Base-by-base conservation (phyloP, 2,888 invertebrate genomes). In the Bimastos eiseni region DNA sequence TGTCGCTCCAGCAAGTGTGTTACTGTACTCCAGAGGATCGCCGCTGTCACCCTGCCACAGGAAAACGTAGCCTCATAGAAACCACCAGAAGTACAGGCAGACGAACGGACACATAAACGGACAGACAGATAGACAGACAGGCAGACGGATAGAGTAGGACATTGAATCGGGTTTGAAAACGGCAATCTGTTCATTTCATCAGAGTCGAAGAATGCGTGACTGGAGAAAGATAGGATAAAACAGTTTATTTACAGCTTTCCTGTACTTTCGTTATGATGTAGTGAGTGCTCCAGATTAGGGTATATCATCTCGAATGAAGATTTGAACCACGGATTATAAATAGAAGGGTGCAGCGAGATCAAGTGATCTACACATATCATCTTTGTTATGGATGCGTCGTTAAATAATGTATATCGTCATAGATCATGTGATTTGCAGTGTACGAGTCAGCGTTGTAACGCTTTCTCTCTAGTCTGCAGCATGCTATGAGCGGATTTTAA, bases 31-130 rank as follows among this genome's bases (percentile, higher is more conserved):
- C 21, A 91, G 55, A 17, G 91, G 91, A 33, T 91, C 91, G 55
- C 91, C 91, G 36, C 88, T 89, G 84, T 91, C 91, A 24, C 91
- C 91, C 91, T 91, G 38, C n/a, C 86, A n/a, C 1, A 0, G 24
- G 34, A 21, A 89, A 90, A 89, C 17, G 24, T 6, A 86, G 15
- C 34, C 0, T 17, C 36, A 86, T 5, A 84, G 84, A 15, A 36
- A n/a, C n/a, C 30, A 55, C 24, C 70, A 70, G 49, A n/a, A n/a
- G n/a, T n/a, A n/a, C 44, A 44, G 24, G 30, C 24, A 55, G 30
- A 44, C 44, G 15, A 3, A 24, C 8, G 24, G 24, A 55, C 30
- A 3, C 13, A 17, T 11, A 24, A 55, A 3, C 5, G 4, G 55
- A 55, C 55, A 30, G 21, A 13, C 24, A 55, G 3, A 17, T 11